Evolutionary conservation across 2,888 invertebrate species (phyloP).

Genomic region (Lamellibrachia satsuma): DNA sequence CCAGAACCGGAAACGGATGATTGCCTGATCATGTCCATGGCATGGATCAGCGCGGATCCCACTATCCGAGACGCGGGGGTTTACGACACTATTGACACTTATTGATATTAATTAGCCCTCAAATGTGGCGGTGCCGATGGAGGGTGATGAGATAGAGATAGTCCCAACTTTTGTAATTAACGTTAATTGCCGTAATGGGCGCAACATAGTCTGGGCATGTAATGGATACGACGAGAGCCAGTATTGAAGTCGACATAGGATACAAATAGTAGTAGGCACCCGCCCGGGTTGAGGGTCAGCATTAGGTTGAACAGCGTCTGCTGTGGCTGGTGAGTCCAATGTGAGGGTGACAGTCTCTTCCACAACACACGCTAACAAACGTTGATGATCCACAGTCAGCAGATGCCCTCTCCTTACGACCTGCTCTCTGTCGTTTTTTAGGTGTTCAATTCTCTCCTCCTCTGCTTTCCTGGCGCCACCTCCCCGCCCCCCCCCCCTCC

Average conservation of each 20-base stretch:
- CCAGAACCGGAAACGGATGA: neutral
- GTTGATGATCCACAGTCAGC: no score
- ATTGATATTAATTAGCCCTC: slow-evolving; percentile 5
- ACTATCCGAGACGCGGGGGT: neutral
- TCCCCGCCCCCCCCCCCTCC: no score
- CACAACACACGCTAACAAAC: no score
- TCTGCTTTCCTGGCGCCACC: no score
- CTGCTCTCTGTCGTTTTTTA: no score
- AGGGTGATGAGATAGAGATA: neutral
- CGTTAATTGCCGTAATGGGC: neutral
- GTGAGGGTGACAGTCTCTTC: no score
- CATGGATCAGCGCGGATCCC: neutral
- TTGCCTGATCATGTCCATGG: neutral
- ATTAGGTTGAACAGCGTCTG: no score
- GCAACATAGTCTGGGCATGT: neutral
- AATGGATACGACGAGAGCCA: neutral
- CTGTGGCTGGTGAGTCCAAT: no score
- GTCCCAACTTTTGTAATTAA: neutral
- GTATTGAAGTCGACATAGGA: neutral
- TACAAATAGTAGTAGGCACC: neutral
- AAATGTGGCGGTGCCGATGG: neutral
- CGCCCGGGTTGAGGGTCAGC: no score
- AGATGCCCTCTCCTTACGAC: no score
- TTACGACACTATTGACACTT: neutral
- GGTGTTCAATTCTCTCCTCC: no score